Evolutionary conservation across 2,113 vertebrate species (phyloP).

Genomic region (Hylia prasina): DNA sequence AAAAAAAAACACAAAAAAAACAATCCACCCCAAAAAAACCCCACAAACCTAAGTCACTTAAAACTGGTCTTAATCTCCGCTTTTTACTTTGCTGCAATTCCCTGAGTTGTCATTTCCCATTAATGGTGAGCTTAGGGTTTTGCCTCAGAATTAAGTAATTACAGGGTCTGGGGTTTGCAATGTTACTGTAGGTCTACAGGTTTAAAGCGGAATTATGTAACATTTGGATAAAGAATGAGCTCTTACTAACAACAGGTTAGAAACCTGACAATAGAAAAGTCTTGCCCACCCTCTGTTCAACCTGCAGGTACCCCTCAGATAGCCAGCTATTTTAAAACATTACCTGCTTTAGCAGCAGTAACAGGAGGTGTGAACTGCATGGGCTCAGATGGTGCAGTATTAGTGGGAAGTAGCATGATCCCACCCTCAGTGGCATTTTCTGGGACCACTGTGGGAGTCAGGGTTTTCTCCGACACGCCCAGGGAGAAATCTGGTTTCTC

Average conservation of each 20-base stretch:
- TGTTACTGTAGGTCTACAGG: background rate
- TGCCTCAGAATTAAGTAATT: background rate
- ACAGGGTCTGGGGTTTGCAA: background rate
- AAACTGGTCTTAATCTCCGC: background rate
- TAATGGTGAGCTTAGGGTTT: background rate
- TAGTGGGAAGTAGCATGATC: background rate
- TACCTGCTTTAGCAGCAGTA: constrained; percentile 69
- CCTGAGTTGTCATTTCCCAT: background rate
- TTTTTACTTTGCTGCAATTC: background rate
- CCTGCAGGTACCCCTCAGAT: background rate
- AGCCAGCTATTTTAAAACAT: background rate
- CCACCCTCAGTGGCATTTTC: background rate
- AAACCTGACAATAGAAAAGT: background rate
- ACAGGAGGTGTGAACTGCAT: background rate
- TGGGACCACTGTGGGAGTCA: background rate
- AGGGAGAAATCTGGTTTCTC: constrained; percentile 31
- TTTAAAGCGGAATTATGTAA: background rate
- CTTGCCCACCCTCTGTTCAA: background rate
- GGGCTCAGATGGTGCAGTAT: background rate
- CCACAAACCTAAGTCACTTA: background rate
- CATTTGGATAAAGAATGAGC: background rate
- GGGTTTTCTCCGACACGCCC: background rate
- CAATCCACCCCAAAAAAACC: too few species aligned
- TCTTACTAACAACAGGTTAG: background rate
- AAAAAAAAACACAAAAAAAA: background rate